These are phyloP conservation scores for Dendrolimus pini DNA, from an alignment of 2,888 invertebrate genomes.

Conservation along the genomic window DNA sequence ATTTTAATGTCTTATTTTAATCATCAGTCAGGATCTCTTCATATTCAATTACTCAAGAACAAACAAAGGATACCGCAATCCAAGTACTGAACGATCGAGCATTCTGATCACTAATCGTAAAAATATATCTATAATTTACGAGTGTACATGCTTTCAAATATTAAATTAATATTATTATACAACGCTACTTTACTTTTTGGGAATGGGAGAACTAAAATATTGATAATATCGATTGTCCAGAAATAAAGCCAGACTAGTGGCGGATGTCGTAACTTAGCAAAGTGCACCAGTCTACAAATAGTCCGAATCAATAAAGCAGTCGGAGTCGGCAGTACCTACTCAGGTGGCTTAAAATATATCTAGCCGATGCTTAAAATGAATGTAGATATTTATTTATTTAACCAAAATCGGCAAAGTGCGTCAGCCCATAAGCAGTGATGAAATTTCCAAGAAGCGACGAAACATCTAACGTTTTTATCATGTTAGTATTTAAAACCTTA, in stretches of 20 bases:
- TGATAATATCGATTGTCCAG: neutral
- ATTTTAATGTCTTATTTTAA: slow-evolving; percentile 34
- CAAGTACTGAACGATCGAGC: neutral
- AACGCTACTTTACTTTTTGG: neutral
- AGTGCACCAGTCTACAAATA: slow-evolving; percentile 53
- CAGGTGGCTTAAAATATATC: slow-evolving; percentile 17
- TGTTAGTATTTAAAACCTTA: no score
- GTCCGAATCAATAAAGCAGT: slow-evolving; percentile 51
- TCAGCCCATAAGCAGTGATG: no score
- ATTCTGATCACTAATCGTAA: neutral
- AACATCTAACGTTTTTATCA: no score
- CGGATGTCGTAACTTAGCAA: slow-evolving; percentile 21
- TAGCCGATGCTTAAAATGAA: neutral
- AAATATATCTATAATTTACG: neutral
- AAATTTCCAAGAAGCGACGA: no score
- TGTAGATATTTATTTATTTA: no score
- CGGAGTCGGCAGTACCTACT: slow-evolving; percentile 20
- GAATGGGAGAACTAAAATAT: neutral
- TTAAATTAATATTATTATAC: slow-evolving; percentile 9
- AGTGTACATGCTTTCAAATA: neutral
- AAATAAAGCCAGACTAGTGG: slow-evolving; percentile 12
- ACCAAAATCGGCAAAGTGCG: no score
- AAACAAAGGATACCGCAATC: neutral
- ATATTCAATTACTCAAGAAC: neutral
- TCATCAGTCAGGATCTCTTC: slow-evolving; percentile 31